Evolutionary conservation across 2,113 vertebrate genomes (phyloP), one percentile per base, ranked within the genome.

Genomic region (Regulus satrapa): DNA sequence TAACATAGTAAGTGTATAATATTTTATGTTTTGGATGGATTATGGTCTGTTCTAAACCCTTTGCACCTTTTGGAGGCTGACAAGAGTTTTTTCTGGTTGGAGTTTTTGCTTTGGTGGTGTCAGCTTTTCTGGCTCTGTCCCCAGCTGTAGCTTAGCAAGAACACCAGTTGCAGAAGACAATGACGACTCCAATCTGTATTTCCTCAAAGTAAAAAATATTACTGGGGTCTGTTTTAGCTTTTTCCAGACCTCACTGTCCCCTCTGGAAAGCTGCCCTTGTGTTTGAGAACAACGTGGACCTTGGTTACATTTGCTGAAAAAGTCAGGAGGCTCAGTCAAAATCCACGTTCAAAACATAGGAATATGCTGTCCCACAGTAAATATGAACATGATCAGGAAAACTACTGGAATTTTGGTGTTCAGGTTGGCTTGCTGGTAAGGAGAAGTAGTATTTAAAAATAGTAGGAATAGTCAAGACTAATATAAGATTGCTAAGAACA

Each of bases 101-200:
- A 62, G 23, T 24, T 77, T 93, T 74, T 66, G 21, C 66, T 85
- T 79, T 88, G 32, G 9, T 45, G 40, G 5, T 4, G 8, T 49
- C 64, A 81, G 8, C 34, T 69, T 89, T 89, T 92, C 40, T 86
- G 52, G 17, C 20, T 21, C 4, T 41, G 32, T 69, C 23, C 16
- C 8, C 20, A 28, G 16, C 46, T 84, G 15, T 45, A 87, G 28
- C 55, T 89, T 64, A 74, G 32, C 29, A 58, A 55, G 66, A 75
- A 3, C 52, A 67, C 14, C 34, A 51, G 8, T 19, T 81, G 63
- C 34, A 75, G 61, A 46, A 62, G 32, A 38, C 0, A 0, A n/a
- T 1, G 5, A 10, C 31, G n/a, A 12, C n/a, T 40, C 82, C 38
- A 49, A 18, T 66, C 18, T 32, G 38, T 24, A 17, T 34, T 29